phyloP scores from a whole-genome alignment of 92 coral and sea anemone species.

The Epizoanthus rinbou region DNA sequence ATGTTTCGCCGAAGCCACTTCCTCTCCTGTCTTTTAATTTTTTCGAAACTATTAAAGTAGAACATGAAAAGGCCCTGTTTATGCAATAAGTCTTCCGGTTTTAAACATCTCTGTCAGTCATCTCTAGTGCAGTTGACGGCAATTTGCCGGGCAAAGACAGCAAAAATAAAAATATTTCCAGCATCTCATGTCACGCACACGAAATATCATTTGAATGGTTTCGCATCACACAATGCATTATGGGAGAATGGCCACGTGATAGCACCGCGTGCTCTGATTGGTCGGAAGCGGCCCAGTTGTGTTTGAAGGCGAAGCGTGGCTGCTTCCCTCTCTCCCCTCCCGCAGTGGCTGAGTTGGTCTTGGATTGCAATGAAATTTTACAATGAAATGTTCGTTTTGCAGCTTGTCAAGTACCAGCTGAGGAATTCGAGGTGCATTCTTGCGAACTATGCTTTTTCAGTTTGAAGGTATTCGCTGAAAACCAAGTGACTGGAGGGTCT shows the following conservation, averaged over 20 bases:
- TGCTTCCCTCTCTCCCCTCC: conserved; percentile 86
- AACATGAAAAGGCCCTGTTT: no score
- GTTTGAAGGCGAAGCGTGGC: conserved; percentile 61
- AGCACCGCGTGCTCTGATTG: conserved; percentile 40
- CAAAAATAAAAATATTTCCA: no score
- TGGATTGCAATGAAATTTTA: conserved; percentile 85
- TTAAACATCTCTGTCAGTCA: no score
- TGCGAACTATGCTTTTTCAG: conserved; percentile 52
- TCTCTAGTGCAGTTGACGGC: no score
- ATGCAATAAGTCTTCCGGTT: no score
- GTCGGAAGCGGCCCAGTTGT: conserved; percentile 16
- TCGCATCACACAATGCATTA: conserved; percentile 26
- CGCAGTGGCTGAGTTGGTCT: conserved; percentile 60
- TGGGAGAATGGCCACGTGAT: conserved; percentile 59
- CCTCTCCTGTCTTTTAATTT: no score
- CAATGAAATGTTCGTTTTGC: conserved; percentile 65
- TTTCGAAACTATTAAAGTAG: no score
- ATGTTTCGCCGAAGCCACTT: no score
- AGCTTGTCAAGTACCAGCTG: conserved; percentile 47
- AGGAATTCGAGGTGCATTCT: conserved; percentile 48
- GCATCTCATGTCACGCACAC: conserved; percentile 7
- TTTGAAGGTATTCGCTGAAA: conserved; percentile 42
- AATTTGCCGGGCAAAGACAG: no score
- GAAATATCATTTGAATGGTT: not conserved
- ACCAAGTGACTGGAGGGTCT: conserved; percentile 45